Base-by-base conservation (phyloP, 2,113 vertebrate genomes). In the Drymodes brunneopygia region DNA sequence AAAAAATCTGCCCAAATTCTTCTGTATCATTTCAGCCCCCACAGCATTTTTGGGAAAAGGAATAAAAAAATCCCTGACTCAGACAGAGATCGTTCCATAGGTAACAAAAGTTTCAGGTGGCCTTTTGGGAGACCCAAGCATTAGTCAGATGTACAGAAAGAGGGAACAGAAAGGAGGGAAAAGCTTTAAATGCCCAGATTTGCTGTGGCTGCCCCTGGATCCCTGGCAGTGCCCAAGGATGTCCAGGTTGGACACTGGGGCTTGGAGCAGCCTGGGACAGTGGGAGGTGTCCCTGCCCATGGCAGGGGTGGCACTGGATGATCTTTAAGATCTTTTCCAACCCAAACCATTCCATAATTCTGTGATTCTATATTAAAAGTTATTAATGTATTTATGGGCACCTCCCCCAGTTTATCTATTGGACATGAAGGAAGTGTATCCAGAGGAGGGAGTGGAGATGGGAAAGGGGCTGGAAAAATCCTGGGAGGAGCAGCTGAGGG, bases 291-390 rank as follows among this genome's bases (percentile, higher is more conserved):
- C 66, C 66, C 50, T 71, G 66, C 57, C 57, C 72, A 35, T 48
- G 57, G 50, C 17, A 10, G 13, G 42, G 35, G 8, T 56, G 57
- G 44, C 0, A 20, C 1, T 0, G 6, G 21, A 15, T 40, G 2
- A 1, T 0, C n/a, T 35, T 17, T 7, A 8, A 8, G 1, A 1
- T 48, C 7, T 9, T 3, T 78, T 4, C 47, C 24, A 47, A 16
- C 15, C 13, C 24, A 62, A 47, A 25, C 5, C 9, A 35, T 27
- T 62, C 28, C 6, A 23, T 13, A 22, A 38, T 15, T 38, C 20
- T 27, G 3, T 28, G 45, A 60, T 60, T 45, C 4, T 70, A 3
- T 21, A 6, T 13, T 5, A 42, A 24, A n/a, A 6, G 7, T 31
- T 31, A 9, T 31, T n/a, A 35, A 62, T 88, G 17, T 7, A 27